phyloP scores from a whole-genome alignment of 2,888 invertebrate genomes.

The Leucophenga maculata region DNA sequence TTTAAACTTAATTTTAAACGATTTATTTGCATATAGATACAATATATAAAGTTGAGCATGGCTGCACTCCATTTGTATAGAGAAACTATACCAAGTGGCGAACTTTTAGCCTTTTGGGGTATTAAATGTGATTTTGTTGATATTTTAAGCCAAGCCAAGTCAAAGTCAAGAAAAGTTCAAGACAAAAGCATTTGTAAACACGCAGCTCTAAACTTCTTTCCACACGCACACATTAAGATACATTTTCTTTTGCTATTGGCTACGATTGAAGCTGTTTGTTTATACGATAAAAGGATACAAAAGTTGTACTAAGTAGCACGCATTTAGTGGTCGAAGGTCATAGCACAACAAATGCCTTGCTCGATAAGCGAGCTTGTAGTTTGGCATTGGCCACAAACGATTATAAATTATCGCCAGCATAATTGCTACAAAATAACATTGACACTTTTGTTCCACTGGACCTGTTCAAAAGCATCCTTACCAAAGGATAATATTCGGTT shows the following conservation, averaged over 20 bases:
- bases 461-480: slow-evolving; percentile 44
- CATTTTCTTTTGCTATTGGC: background rate
- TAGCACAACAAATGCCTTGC: background rate
- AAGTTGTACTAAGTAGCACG: background rate
- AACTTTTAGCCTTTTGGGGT: background rate
- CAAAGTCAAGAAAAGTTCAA: background rate
- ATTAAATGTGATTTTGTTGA: background rate
- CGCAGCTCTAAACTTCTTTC: background rate
- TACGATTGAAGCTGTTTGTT: no score
- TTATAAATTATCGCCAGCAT: slow-evolving; percentile 58
- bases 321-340: no score
- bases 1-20: background rate
- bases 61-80: background rate
- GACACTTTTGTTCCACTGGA: slow-evolving; percentile 44
- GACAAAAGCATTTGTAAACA: background rate
- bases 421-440: slow-evolving; percentile 50
- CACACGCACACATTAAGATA: background rate
- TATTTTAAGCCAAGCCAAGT: slow-evolving; percentile 19
- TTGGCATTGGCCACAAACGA: slow-evolving; percentile 62
- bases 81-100: no score
- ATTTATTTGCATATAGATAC: no score
- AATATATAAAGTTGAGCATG: background rate
- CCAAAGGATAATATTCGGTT: slow-evolving; percentile 1
- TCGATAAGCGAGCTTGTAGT: slow-evolving; percentile 42
- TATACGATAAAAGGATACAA: background rate